Base-by-base conservation (phyloP, 2,797 vertebrate genomes). In the Protosalanx chinensis region DNA sequence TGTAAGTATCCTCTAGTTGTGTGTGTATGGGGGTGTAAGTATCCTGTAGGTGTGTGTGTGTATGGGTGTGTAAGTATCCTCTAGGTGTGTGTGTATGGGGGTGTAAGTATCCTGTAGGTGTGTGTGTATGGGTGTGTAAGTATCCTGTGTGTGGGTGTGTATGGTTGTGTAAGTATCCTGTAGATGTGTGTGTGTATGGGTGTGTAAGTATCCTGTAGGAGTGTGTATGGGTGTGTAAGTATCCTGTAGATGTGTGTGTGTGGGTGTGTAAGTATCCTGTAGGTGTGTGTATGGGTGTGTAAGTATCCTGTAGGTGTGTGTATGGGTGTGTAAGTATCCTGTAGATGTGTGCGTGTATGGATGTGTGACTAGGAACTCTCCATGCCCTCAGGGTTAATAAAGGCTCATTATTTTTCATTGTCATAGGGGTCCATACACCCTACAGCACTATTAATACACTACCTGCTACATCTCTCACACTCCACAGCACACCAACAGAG, bases 181-280 rank as follows among this genome's bases (percentile, higher is more conserved):
- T 35, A 35, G 4, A 71, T 77, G 67, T 69, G 74, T 73, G 78
- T 64, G 67, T 76, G 62, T 33, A 67, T 32, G 27, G 12, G 63
- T 23, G 62, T n/a, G 57, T 27, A 67, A 18, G 20, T 37, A 30
- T 60, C 5, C 10, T 8, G 61, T 49, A 62, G 20, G 33, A 1
- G 33, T 35, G 33, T 35, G 33, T 35, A 35, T 35, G 33, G 33
- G 33, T 60, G 23, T 60, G 59, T 60, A 20, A 8, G 6, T 59
- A n/a, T 27, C 5, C 1, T 59, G 58, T 61, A 12, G 1, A 3
- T 62, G 27, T 23, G 13, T 32, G 29, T 6, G 60, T 62, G 4
- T 62, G 12, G 15, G 29, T 62, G 60, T 62, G 60, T 62, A 29
- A 41, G 7, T 41, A 41, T 2, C 37, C 29, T 51, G 35, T 63